Evolutionary conservation across 1,140 invertebrate genomes (phyloP).

Genomic region (Dufourea novaeangliae): DNA sequence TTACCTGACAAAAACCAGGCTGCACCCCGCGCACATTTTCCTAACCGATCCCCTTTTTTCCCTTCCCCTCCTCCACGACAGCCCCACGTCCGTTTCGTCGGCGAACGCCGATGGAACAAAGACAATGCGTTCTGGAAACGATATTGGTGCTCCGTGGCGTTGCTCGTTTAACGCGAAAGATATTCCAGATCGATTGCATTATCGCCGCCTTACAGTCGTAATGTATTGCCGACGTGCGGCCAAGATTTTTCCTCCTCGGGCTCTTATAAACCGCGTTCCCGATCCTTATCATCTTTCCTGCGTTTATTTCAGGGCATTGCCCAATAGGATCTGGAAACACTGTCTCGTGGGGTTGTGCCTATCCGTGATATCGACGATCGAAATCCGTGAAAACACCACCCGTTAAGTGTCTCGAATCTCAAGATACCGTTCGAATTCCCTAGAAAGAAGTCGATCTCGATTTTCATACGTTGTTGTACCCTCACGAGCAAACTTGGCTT

Average conservation of each 20-base stretch:
- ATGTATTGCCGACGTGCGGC: constrained; percentile 43
- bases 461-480: too few relatives aligned
- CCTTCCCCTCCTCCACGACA: neutral
- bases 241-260: constrained; percentile 35
- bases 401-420: too few relatives aligned
- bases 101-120: constrained; percentile 15
- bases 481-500: too few relatives aligned
- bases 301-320: constrained; percentile 24
- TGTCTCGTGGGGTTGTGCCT: constrained; percentile 1
- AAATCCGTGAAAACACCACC: neutral
- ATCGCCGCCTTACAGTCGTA: constrained; percentile 39
- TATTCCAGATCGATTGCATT: constrained; percentile 59
- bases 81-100: neutral
- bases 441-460: too few relatives aligned
- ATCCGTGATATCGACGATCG: neutral
- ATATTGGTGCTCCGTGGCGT: constrained; percentile 27
- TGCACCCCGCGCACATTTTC: neutral
- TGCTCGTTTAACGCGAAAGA: constrained; percentile 50
- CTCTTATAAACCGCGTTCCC: constrained; percentile 11
- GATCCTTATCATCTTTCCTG: constrained; percentile 45
- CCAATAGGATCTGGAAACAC: constrained; percentile 1
- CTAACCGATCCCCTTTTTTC: neutral
- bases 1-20: neutral
- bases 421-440: too few relatives aligned
- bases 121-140: constrained; percentile 28